phyloP scores from a whole-genome alignment of 2,888 invertebrate genomes.

The Pristionchus japonicus region DNA sequence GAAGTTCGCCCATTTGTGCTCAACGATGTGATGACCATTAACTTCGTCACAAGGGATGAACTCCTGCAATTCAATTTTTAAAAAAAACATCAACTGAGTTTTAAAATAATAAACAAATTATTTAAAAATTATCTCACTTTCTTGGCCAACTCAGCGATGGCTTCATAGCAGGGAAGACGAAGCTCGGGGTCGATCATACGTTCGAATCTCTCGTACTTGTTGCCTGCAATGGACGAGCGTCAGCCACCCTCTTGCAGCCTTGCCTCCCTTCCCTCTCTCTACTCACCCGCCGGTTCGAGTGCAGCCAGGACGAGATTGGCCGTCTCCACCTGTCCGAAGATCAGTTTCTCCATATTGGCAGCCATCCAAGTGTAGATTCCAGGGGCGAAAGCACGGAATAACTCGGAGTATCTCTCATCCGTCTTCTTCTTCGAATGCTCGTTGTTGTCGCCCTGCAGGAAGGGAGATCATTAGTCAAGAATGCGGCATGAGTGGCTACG shows the following conservation, averaged over 20 bases:
- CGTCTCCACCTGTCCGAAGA: constrained; percentile 60
- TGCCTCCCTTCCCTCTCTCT: neutral
- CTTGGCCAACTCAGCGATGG: constrained; percentile 65
- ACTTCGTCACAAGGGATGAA: constrained; percentile 49
- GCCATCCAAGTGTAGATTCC: constrained; percentile 67
- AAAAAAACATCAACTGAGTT: neutral
- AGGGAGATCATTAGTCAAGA: too few relatives aligned
- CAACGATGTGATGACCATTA: constrained; percentile 54
- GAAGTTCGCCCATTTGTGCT: constrained; percentile 57
- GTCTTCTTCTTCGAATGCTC: constrained; percentile 53
- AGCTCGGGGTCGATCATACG: constrained; percentile 59
- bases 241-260: neutral
- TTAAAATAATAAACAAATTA: neutral
- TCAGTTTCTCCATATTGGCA: constrained; percentile 68
- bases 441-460: constrained; percentile 47
- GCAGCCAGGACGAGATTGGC: constrained; percentile 54
- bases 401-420: constrained; percentile 57
- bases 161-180: constrained; percentile 62
- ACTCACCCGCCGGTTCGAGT: constrained; percentile 53
- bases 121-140: constrained; percentile 26
- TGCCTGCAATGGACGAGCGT: constrained; percentile 52
- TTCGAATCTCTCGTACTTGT: constrained; percentile 60
- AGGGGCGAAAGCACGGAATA: constrained; percentile 64
- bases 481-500: too few relatives aligned
- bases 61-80: constrained; percentile 37